A percentile compares a stretch with the other conserved stretches of the same genome.
Evolutionary conservation across 23 tunicate species (phyloP).

Genomic region (Styela clava): DNA sequence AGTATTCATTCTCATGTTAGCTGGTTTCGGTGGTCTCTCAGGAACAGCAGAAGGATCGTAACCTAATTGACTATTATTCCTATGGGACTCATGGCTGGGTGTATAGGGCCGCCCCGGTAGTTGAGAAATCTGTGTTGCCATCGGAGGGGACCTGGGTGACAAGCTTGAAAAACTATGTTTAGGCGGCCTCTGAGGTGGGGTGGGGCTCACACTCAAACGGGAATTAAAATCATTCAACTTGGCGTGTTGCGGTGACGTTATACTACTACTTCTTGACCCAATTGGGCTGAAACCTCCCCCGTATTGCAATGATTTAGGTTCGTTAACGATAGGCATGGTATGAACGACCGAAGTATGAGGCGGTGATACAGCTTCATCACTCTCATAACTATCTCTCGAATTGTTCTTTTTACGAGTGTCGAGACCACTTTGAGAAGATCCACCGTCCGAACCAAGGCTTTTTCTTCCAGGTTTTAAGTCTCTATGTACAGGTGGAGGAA

Average conservation of each 20-base stretch:
- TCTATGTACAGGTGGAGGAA: conserved; percentile 82
- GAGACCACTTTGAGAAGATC: conserved; percentile 23
- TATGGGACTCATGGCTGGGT: conserved; percentile 7
- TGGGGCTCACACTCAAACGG: background rate
- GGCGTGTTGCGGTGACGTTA: conserved; percentile 16
- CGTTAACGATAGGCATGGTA: conserved; percentile 20
- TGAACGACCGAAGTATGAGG: conserved; percentile 63
- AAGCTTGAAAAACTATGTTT: conserved; percentile 33
- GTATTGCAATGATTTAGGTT: background rate
- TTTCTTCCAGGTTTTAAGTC: conserved; percentile 81
- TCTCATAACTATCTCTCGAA: conserved; percentile 14
- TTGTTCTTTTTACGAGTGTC: conserved; percentile 6
- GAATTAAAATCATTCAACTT: background rate
- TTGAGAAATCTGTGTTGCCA: conserved; percentile 19
- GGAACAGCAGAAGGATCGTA: conserved; percentile 29
- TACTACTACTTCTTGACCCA: background rate
- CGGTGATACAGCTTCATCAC: conserved; percentile 65
- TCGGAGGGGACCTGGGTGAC: conserved; percentile 73
- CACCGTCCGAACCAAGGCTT: conserved; percentile 82
- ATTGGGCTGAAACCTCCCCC: background rate
- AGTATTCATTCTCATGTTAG: conserved; percentile 27
- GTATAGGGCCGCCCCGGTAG: conserved; percentile 31
- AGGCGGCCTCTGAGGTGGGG: conserved; percentile 79
- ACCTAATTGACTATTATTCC: background rate
- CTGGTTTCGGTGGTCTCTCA: conserved; percentile 64